These are phyloP conservation scores for Drosophila eohydei DNA, from an alignment of 2,888 invertebrate species.

Conservation along the genomic window DNA sequence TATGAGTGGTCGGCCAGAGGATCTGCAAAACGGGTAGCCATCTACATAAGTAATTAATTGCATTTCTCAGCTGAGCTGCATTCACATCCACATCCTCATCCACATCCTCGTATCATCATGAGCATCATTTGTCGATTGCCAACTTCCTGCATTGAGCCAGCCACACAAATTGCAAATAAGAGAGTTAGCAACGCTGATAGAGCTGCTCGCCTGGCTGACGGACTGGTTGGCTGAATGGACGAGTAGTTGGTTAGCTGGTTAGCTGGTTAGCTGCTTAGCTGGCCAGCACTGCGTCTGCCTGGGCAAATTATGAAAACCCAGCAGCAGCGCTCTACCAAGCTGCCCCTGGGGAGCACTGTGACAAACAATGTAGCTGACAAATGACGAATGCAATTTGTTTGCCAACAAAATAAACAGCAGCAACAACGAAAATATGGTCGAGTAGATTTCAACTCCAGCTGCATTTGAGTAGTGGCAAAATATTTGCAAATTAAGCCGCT, in stretches of 20 bases:
- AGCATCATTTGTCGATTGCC: constrained; percentile 73
- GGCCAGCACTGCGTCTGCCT: constrained; percentile 8
- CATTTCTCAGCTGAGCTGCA: constrained; percentile 48
- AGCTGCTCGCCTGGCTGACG: constrained; percentile 4
- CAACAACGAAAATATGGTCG: constrained; percentile 9
- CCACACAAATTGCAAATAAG: constrained; percentile 55
- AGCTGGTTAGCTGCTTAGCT: constrained; percentile 14
- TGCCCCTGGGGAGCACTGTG: constrained; percentile 42
- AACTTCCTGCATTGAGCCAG: constrained; percentile 67
- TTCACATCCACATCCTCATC: constrained; percentile 42
- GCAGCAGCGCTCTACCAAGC: constrained; percentile 8
- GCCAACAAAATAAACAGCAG: constrained; percentile 17
- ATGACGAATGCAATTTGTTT: constrained; percentile 63
- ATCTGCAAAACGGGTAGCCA: constrained; percentile 44
- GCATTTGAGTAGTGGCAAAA: constrained; percentile 55
- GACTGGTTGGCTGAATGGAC: background rate
- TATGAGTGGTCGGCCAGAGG: constrained; percentile 46
- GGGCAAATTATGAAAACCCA: constrained; percentile 54
- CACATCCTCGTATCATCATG: constrained; percentile 39
- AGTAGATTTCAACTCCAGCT: constrained; percentile 28
- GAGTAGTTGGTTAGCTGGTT: constrained; percentile 2
- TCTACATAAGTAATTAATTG: constrained; percentile 77
- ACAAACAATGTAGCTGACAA: constrained; percentile 61
- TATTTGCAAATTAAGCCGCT: constrained; percentile 75
- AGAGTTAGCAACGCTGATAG: constrained; percentile 23